Evolutionary conservation across 2,888 invertebrate genomes (phyloP).

Genomic region (Euzetes globulus): DNA sequence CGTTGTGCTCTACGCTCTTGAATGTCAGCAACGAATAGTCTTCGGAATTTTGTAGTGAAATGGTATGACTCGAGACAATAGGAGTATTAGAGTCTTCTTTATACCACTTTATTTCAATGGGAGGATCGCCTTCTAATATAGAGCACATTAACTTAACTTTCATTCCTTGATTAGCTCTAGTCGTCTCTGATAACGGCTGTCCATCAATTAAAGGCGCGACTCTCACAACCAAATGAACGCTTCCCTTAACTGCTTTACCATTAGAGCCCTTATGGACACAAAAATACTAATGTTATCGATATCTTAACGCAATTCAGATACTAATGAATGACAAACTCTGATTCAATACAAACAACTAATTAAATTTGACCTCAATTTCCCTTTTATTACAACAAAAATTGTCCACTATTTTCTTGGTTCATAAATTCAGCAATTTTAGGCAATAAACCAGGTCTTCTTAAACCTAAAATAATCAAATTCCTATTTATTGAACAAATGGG

Average conservation of each 20-base stretch:
- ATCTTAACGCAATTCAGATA: slow-evolving; percentile 22
- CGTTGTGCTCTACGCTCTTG: slow-evolving; percentile 40
- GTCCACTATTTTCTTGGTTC: no score
- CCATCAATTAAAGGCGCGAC: slow-evolving; percentile 40
- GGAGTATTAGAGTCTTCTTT: slow-evolving; percentile 15
- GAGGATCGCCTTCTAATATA: slow-evolving; percentile 45
- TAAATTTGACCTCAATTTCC: slow-evolving; percentile 2
- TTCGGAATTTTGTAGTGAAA: slow-evolving; percentile 44
- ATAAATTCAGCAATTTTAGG: no score
- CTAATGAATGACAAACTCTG: slow-evolving; percentile 32
- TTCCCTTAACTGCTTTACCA: slow-evolving; percentile 30
- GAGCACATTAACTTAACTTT: slow-evolving; percentile 40
- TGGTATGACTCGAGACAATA: slow-evolving; percentile 32
- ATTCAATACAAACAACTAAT: slow-evolving; percentile 11
- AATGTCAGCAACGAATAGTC: slow-evolving; percentile 46
- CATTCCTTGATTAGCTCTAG: slow-evolving; percentile 39
- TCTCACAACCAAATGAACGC: slow-evolving; percentile 32
- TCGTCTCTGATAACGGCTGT: slow-evolving; percentile 34
- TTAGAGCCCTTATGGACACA: slow-evolving; percentile 30
- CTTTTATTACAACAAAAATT: neutral
- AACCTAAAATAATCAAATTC: no score
- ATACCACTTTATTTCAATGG: slow-evolving; percentile 47
- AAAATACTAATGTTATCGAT: slow-evolving; percentile 2
- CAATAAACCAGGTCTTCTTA: no score
- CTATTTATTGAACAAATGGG: no score